Base-by-base conservation (phyloP, 2,888 invertebrate genomes). In the Aromia moschata region DNA sequence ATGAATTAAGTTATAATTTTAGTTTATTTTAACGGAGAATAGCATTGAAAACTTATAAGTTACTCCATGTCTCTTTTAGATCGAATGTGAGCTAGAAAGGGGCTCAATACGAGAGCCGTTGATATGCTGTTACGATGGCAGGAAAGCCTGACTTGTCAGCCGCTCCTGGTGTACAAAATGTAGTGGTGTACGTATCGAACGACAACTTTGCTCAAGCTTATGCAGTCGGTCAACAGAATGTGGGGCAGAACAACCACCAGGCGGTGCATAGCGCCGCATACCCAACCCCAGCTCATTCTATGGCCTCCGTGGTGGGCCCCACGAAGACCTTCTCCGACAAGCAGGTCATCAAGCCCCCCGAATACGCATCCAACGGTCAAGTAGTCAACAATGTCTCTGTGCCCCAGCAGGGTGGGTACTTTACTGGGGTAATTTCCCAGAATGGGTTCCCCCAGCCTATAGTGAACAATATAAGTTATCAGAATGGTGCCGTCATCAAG, bases 71-170 rank as follows among this genome's bases (percentile, higher is more conserved):
- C 68, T 65, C 49, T 78, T 79, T 65, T 67, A 81, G 80, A 74
- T 69, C 74, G 68, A 70, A 72, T 77, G 77, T 74, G 74, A 75
- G 74, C 70, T 81, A 74, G 75, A 74, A 74, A 71, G 71, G 74
- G 77, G 79, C 79, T 80, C 82, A 82, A 79, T 75, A 79, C 78
- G 80, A 81, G 82, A 81, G 82, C 84, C 86, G 86, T 87, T 89
- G 88, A 88, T 89, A 89, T 87, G 86, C 84, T 85, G 84, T 84
- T 84, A 87, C 85, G 84, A 89, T 85, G 85, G 89, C 89, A 83
- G 87, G 87, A 85, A 89, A 89, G 88, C 87, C 89, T 88, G 89
- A 89, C 84, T 86, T 88, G 82, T 84, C 85, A 82, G 84, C 78
- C 64, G 73, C 76, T 66, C 80, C 81, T 77, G 81, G 82, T 78